These are phyloP conservation scores for Eremobia ochroleuca DNA, from an alignment of 2,888 invertebrate genomes.

Conservation along the genomic window DNA sequence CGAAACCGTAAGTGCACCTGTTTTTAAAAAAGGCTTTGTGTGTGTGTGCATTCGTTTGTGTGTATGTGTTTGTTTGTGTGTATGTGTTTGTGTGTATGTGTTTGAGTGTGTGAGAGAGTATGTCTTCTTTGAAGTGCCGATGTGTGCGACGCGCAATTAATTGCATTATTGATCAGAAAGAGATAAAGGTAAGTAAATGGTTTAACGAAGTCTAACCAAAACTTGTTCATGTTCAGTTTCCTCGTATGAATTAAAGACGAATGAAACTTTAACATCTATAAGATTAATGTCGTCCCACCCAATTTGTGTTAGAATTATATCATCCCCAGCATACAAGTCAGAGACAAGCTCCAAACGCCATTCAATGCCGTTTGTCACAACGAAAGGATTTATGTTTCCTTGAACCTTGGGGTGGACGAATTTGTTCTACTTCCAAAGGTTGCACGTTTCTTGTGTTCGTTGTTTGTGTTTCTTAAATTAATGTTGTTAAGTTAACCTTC, in stretches of 20 bases:
- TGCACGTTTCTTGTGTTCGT: not conserved
- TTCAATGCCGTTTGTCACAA: slow-evolving; percentile 40
- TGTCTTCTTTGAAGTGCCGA: too few species aligned
- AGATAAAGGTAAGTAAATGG: too few species aligned
- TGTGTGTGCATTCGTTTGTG: too few species aligned
- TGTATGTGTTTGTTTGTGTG: too few species aligned
- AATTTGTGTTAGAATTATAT: slow-evolving; percentile 40
- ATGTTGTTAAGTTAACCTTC: not conserved
- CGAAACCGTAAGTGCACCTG: too few species aligned
- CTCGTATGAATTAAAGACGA: not conserved
- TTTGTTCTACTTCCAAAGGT: slow-evolving; percentile 38
- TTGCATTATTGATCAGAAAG: too few species aligned
- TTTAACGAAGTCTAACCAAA: too few species aligned
- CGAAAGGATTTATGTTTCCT: slow-evolving; percentile 50
- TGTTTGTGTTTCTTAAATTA: slow-evolving; percentile 7
- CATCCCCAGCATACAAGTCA: slow-evolving; percentile 14
- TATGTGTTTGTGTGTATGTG: not conserved
- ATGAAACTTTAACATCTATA: not conserved
- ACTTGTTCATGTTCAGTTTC: too few species aligned
- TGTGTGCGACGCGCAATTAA: too few species aligned
- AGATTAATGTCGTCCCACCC: not conserved
- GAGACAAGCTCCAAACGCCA: slow-evolving; percentile 40
- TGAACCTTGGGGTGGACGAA: slow-evolving; percentile 39
- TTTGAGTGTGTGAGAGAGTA: not conserved
- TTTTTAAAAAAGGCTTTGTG: too few species aligned